Conservation (phyloP, 1,140 invertebrate genomes). For the Drosophila funebris region DNA sequence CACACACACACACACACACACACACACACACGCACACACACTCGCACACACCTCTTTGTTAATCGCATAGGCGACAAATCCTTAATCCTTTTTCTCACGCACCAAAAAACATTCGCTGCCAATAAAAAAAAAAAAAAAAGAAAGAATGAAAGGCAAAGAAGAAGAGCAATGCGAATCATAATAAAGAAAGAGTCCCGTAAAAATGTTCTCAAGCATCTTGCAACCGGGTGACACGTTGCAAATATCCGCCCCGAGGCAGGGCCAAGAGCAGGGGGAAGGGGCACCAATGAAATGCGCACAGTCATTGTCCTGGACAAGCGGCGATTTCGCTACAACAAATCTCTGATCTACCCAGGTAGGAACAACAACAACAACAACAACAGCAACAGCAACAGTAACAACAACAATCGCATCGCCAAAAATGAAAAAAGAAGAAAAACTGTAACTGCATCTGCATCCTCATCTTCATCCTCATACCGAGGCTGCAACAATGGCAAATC, state of each 20-base stretch:
- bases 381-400: too few relatives aligned
- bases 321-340: conserved; percentile 60
- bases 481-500: conserved; percentile 68
- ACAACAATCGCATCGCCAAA: conserved; percentile 10
- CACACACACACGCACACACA: not conserved
- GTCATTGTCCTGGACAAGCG: conserved; percentile 67
- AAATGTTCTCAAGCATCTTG: conserved; percentile 71
- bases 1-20: conserved; percentile 10
- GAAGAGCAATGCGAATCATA: not conserved
- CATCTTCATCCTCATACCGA: conserved; percentile 20
- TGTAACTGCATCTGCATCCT: conserved; percentile 60
- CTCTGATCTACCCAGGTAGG: conserved; percentile 56
- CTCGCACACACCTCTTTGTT: conserved; percentile 14
- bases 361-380: too few relatives aligned
- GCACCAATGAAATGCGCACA: conserved; percentile 62
- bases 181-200: conserved; percentile 6
- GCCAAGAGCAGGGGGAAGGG: not conserved
- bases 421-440: conserved; percentile 25
- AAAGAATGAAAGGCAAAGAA: conserved; percentile 7
- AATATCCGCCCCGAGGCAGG: conserved; percentile 44
- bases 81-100: conserved; percentile 81
- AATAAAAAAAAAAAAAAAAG: conserved; percentile 48
- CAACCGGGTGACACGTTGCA: conserved; percentile 62
- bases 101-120: conserved; percentile 73
- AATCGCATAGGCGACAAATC: conserved; percentile 46